Evolutionary conservation across 2,797 vertebrate genomes (phyloP).

Genomic region (Coilia nasus): DNA sequence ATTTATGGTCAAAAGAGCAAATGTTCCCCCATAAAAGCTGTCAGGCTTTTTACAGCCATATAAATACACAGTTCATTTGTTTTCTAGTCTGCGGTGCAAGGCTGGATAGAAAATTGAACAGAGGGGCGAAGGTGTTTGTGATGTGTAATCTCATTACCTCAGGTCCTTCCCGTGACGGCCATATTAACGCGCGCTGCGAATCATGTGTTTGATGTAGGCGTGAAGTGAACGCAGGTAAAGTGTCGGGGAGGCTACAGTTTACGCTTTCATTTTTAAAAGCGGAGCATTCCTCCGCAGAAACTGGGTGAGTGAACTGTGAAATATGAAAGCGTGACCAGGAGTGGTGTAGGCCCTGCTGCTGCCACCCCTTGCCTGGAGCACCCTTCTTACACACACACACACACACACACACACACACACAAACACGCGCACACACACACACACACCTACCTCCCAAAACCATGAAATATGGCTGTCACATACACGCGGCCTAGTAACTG

Average conservation of each 20-base stretch:
- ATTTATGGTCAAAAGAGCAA: slow-evolving; percentile 65
- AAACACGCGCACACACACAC: neutral
- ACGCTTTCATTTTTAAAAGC: neutral
- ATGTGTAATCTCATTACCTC: slow-evolving; percentile 63
- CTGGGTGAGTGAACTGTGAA: slow-evolving; percentile 27
- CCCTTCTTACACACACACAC: slow-evolving; percentile 3
- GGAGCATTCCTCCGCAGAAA: neutral
- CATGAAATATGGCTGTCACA: slow-evolving; percentile 50
- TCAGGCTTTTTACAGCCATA: slow-evolving; percentile 59
- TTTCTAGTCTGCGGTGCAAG: slow-evolving; percentile 53
- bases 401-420: neutral
- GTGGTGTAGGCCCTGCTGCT: neutral
- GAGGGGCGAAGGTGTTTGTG: slow-evolving; percentile 58
- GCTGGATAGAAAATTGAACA: slow-evolving; percentile 53
- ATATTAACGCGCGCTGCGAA: slow-evolving; percentile 63
- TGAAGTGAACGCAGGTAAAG: slow-evolving; percentile 50
- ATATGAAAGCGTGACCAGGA: slow-evolving; percentile 36
- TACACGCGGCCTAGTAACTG: slow-evolving; percentile 36
- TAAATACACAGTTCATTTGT: slow-evolving; percentile 68
- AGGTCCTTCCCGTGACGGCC: slow-evolving; percentile 48
- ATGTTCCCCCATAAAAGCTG: slow-evolving; percentile 61
- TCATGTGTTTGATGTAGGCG: slow-evolving; percentile 60
- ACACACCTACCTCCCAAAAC: neutral
- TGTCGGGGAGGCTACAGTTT: slow-evolving; percentile 41
- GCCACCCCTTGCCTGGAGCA: neutral